phyloP scores from a whole-genome alignment of 2,888 invertebrate genomes.

The Tetrapedia diversipes region DNA sequence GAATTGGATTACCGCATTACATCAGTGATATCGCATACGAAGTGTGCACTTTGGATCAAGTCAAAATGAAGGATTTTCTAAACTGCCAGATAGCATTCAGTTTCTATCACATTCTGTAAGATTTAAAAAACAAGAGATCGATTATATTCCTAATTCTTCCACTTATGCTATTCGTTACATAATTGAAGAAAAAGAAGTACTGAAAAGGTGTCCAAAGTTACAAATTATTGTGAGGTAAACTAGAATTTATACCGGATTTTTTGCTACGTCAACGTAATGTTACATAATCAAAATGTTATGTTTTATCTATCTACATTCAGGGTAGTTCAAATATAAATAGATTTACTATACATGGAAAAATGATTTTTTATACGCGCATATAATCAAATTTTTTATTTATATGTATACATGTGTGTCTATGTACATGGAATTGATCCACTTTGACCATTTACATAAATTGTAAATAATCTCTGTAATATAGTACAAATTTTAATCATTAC shows the following conservation, averaged over 20 bases:
- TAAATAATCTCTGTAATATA: constrained; percentile 7
- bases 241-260: constrained; percentile 17
- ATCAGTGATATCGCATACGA: neutral
- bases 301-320: constrained; percentile 32
- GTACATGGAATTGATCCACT: neutral
- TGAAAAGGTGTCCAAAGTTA: neutral
- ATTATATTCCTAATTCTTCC: constrained; percentile 27
- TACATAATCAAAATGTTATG: constrained; percentile 19
- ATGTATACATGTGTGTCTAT: neutral
- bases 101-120: neutral
- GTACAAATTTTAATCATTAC: neutral
- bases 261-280: neutral
- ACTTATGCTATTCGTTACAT: neutral
- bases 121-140: constrained; percentile 46
- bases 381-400: neutral
- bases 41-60: constrained; percentile 1
- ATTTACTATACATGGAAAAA: constrained; percentile 40
- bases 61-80: neutral
- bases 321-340: constrained; percentile 57
- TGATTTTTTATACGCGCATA: constrained; percentile 24
- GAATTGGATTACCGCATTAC: constrained; percentile 5
- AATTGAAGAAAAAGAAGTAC: neutral
- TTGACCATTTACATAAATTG: neutral
- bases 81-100: constrained; percentile 1
- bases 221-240: constrained; percentile 17